Evolutionary conservation across 1,140 invertebrate species (phyloP).

Genomic region (Heliothis virescens): DNA sequence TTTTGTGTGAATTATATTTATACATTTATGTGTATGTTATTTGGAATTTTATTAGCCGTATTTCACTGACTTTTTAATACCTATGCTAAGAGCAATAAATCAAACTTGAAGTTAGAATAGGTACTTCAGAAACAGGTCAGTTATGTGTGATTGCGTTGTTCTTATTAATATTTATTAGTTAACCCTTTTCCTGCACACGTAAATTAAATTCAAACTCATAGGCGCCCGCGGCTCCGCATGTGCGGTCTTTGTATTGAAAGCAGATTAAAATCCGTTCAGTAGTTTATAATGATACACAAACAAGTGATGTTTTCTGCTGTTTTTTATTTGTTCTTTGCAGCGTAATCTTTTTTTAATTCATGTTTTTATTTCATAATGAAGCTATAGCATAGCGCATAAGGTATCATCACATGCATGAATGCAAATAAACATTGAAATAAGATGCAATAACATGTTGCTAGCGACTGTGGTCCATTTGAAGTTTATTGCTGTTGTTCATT

Average conservation of each 20-base stretch:
- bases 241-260: slow-evolving; percentile 34
- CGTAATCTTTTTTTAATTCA: neutral
- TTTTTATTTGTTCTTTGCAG: slow-evolving; percentile 10
- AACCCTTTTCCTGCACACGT: slow-evolving; percentile 29
- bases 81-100: neutral
- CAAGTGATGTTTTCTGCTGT: neutral
- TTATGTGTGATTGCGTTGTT: slow-evolving; percentile 3
- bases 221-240: slow-evolving; percentile 16
- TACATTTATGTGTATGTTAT: neutral
- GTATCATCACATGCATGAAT: too few species aligned
- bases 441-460: too few species aligned
- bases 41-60: slow-evolving; percentile 2
- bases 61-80: neutral
- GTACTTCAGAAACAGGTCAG: neutral
- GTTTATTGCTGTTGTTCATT: too few species aligned
- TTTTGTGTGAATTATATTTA: slow-evolving; percentile 6
- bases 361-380: neutral
- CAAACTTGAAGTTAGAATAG: slow-evolving; percentile 17
- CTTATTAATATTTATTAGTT: slow-evolving; percentile 29
- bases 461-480: too few species aligned
- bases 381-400: neutral
- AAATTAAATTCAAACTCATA: slow-evolving; percentile 33
- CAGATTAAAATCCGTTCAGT: slow-evolving; percentile 46
- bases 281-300: slow-evolving; percentile 45
- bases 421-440: too few species aligned